Evolutionary conservation across 2,888 invertebrate genomes (phyloP), one percentile per base, ranked within the genome.

Genomic region (Tenthredo notha): DNA sequence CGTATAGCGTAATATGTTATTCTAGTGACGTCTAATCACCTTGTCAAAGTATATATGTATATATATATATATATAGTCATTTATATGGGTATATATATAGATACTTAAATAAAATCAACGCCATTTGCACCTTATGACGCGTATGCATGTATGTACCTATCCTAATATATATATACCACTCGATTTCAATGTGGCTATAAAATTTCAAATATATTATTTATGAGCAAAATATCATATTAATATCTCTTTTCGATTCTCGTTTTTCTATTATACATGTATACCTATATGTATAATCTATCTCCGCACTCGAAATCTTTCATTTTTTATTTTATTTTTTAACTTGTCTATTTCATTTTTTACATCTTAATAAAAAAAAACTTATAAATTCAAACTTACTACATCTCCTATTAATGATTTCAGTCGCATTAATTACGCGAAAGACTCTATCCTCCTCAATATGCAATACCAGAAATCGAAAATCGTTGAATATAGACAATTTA

Each of bases 21-120:
- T 67, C 25, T 67, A 67, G 67, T 33, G 67, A 67, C 67, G 67
- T 67, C 67, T 67, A 67, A 67, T 67, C 67, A 67, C 67, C 67
- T 67, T 67, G 54, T 54, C 54, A 54, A n/a, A n/a, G n/a, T 54
- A 54, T 54, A 54, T 54, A 54, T n/a, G 54, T 54, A 67, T 67
- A 54, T 67, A 54, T 67, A 54, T 67, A 67, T 29, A 67, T 67
- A 67, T n/a, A 54, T 54, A 54, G 54, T 54, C 18, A 54, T 54
- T 54, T 54, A 54, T 54, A 54, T 54, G n/a, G 54, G 54, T 54
- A 67, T 67, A 54, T 67, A 54, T 67, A 54, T 67, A 67, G 67
- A 67, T 67, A 67, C 67, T 67, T 67, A 67, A 67, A 29, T 25
- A 29, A 67, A 67, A 67, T 29, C 67, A 67, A 67, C 10, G 67